Conservation (phyloP, 2,113 vertebrate species). For the Eulemur macaco region DNA sequence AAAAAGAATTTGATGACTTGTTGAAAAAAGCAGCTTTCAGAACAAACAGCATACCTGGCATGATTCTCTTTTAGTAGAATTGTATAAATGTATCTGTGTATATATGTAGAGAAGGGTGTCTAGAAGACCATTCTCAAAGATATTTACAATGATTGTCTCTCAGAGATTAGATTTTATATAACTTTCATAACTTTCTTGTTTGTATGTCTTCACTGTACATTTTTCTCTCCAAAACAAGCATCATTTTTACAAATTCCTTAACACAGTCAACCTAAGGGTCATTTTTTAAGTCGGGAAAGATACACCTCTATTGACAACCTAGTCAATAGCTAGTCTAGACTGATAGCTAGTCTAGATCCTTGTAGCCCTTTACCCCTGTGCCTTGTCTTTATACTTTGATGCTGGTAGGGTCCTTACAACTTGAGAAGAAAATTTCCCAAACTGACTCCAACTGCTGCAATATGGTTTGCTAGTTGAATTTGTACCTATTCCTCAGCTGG, state of each 20-base stretch:
- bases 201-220: neutral
- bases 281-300: neutral
- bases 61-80: neutral
- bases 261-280: neutral
- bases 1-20: neutral
- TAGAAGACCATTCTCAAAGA: neutral
- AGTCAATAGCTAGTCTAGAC: neutral
- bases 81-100: neutral
- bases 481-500: neutral
- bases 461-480: neutral
- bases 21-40: neutral
- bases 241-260: neutral
- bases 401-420: neutral
- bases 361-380: neutral
- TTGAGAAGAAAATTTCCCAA: neutral
- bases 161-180: neutral
- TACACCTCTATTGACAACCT: neutral
- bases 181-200: neutral
- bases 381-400: neutral
- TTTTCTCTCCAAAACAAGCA: neutral
- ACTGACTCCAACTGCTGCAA: neutral
- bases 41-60: neutral
- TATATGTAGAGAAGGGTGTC: neutral
- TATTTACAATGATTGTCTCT: neutral
- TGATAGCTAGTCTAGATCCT: neutral